These are phyloP conservation scores for Tetragonisca angustula DNA, from an alignment of 2,888 invertebrate species.

Conservation along the genomic window DNA sequence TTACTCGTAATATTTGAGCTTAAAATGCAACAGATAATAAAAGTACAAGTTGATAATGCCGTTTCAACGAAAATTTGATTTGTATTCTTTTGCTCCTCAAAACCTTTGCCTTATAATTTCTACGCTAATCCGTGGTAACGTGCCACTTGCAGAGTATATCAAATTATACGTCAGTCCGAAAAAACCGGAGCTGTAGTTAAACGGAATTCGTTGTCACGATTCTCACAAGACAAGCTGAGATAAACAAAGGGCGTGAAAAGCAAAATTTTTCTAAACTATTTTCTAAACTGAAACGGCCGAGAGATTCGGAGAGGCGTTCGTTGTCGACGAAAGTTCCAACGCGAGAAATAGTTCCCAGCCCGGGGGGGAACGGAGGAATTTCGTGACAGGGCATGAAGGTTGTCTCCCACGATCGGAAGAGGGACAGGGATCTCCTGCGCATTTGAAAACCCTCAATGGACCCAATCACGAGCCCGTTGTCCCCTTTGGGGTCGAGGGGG, in stretches of 20 bases:
- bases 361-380: conserved; percentile 49
- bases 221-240: background rate
- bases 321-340: background rate
- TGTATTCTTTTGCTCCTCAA: too few species aligned
- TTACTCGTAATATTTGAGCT: too few species aligned
- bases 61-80: too few species aligned
- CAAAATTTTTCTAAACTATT: background rate
- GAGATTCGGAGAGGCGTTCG: background rate
- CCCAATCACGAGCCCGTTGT: conserved; percentile 78
- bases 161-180: too few species aligned
- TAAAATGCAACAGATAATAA: too few species aligned
- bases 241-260: background rate
- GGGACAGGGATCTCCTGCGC: conserved; percentile 69
- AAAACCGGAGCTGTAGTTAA: too few species aligned
- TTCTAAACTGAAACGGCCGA: too few species aligned
- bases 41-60: too few species aligned
- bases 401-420: conserved; percentile 75
- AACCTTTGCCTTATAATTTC: too few species aligned
- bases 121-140: too few species aligned
- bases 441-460: conserved; percentile 78
- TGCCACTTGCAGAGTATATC: too few species aligned
- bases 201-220: background rate
- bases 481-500: conserved; percentile 70
- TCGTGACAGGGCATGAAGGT: conserved; percentile 39
- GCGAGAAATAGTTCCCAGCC: background rate